phyloP scores from a whole-genome alignment of 2,888 invertebrate genomes.

The Microctonus hyperodae region DNA sequence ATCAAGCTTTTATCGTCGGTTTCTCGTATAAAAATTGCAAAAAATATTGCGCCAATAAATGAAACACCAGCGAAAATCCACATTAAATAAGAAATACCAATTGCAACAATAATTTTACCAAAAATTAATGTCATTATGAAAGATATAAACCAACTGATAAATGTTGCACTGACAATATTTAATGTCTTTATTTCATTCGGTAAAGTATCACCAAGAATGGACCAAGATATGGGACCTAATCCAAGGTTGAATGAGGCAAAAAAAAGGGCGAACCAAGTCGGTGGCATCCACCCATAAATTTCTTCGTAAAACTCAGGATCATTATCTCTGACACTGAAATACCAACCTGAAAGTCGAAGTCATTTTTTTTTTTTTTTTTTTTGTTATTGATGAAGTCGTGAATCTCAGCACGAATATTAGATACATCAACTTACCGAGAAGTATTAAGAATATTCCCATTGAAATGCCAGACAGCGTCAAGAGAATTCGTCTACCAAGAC shows the following conservation, averaged over 20 bases:
- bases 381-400: background rate
- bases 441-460: slow-evolving; percentile 49
- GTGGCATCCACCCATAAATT: slow-evolving; percentile 53
- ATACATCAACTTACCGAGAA: slow-evolving; percentile 48
- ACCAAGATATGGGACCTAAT: slow-evolving; percentile 55
- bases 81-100: slow-evolving; percentile 46
- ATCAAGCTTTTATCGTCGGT: slow-evolving; percentile 47
- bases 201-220: slow-evolving; percentile 53
- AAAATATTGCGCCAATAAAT: slow-evolving; percentile 45
- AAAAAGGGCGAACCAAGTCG: slow-evolving; percentile 46
- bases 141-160: slow-evolving; percentile 50
- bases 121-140: slow-evolving; percentile 46
- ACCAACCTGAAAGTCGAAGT: slow-evolving; percentile 47
- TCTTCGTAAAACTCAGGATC: slow-evolving; percentile 51
- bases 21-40: slow-evolving; percentile 43
- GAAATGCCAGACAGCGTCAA: slow-evolving; percentile 48
- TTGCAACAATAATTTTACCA: slow-evolving; percentile 39
- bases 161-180: slow-evolving; percentile 41
- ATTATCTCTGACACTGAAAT: slow-evolving; percentile 41
- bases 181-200: slow-evolving; percentile 48
- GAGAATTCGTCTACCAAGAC: slow-evolving; percentile 51
- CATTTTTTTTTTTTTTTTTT: background rate
- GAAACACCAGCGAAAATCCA: slow-evolving; percentile 49
- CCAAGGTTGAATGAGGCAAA: slow-evolving; percentile 53
- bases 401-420: slow-evolving; percentile 43